Percentiles rank a stretch among this genome's conserved stretches.
Evolutionary conservation across 2,888 invertebrate species (phyloP).

Genomic region (Pardosa pseudoannulata): DNA sequence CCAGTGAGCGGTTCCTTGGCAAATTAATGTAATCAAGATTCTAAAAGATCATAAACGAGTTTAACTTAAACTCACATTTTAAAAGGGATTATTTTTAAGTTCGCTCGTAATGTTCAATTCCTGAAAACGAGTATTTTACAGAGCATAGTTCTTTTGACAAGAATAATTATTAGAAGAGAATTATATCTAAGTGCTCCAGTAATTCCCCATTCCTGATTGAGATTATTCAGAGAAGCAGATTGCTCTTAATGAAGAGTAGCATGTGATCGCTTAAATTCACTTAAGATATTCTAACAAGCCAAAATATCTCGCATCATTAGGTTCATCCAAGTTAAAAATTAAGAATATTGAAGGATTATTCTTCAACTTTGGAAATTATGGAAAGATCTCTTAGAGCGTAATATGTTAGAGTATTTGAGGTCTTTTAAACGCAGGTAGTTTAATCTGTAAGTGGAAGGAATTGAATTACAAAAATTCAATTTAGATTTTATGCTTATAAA

Average conservation of each 20-base stretch:
- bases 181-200: background rate
- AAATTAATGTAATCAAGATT: background rate
- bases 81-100: background rate
- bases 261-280: background rate
- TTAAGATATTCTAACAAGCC: background rate
- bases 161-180: background rate
- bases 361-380: too few species aligned
- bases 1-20: background rate
- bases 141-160: background rate
- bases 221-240: background rate
- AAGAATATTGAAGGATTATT: too few species aligned
- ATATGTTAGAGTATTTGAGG: too few species aligned
- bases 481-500: too few species aligned
- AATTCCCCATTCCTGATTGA: background rate
- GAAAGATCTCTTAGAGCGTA: too few species aligned
- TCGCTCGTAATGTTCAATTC: background rate
- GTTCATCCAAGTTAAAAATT: background rate
- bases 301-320: background rate
- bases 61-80: background rate
- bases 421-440: too few species aligned
- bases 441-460: too few species aligned
- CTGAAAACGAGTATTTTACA: background rate
- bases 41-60: background rate
- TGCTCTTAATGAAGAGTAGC: background rate
- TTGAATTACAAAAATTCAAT: too few species aligned